Conservation (phyloP, 2,113 vertebrate species). For the Gorilla gorilla region DNA sequence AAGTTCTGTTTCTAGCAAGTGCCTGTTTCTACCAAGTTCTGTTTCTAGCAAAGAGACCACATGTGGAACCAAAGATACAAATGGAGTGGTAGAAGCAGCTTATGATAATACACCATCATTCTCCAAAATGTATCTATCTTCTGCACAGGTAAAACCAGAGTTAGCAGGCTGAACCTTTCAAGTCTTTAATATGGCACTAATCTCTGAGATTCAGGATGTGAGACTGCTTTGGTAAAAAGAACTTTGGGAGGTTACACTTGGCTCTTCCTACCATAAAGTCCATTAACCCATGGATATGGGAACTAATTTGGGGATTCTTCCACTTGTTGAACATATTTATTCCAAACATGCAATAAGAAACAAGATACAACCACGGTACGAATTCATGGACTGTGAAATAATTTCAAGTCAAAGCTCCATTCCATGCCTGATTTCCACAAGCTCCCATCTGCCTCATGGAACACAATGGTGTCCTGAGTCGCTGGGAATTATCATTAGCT, state of each 20-base stretch:
- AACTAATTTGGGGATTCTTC: neutral
- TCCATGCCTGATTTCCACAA: neutral
- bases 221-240: neutral
- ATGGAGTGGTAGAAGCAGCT: neutral
- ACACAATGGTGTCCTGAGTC: neutral
- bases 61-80: neutral
- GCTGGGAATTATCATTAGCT: slow-evolving; percentile 12
- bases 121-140: neutral
- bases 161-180: neutral
- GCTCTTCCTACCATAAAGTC: neutral
- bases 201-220: neutral
- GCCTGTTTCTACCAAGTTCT: neutral
- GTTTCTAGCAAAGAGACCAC: neutral
- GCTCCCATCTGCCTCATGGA: neutral
- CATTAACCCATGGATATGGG: neutral
- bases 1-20: neutral
- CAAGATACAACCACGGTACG: neutral
- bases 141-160: neutral
- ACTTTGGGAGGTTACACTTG: neutral
- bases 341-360: slow-evolving; percentile 14
- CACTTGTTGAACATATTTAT: slow-evolving; percentile 34
- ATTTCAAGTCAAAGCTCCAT: neutral
- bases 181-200: slow-evolving; percentile 2
- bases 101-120: neutral
- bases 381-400: neutral